Conservation (phyloP, 2,797 vertebrate genomes). For the Pangasius larnaudii region DNA sequence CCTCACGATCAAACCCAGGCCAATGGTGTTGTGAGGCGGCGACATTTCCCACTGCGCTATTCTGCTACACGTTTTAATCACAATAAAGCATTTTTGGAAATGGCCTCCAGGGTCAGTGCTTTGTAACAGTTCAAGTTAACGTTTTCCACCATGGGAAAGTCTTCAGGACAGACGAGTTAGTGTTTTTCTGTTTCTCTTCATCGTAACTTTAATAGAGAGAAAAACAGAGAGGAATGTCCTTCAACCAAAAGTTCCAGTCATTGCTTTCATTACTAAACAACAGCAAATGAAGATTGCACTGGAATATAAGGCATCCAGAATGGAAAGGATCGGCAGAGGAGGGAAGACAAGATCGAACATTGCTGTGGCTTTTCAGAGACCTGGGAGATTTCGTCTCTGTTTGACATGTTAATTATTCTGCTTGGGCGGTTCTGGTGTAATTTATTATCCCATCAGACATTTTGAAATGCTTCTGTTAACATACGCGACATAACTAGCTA, state of each 20-base stretch:
- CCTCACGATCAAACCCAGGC: neutral
- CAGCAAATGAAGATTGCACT: neutral
- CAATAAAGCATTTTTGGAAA: neutral
- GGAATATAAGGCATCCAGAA: neutral
- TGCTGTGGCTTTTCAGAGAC: neutral
- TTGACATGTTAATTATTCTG: constrained; percentile 22
- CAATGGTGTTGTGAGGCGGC: neutral
- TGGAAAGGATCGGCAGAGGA: neutral
- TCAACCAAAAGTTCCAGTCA: neutral
- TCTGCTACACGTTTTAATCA: neutral
- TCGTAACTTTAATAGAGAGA: neutral
- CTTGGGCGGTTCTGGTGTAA: constrained; percentile 5
- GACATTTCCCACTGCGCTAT: neutral
- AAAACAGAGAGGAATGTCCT: neutral
- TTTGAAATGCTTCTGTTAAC: neutral
- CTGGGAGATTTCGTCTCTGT: neutral
- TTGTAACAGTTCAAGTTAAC: neutral
- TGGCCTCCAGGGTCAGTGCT: neutral
- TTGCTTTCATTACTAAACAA: neutral
- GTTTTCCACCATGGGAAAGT: neutral
- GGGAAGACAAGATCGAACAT: neutral
- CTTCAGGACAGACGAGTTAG: neutral
- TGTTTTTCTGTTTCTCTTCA: neutral
- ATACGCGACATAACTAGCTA: neutral
- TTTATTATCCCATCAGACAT: neutral